Base-by-base conservation (phyloP, 2,113 vertebrate genomes). In the Quiscalus mexicanus region DNA sequence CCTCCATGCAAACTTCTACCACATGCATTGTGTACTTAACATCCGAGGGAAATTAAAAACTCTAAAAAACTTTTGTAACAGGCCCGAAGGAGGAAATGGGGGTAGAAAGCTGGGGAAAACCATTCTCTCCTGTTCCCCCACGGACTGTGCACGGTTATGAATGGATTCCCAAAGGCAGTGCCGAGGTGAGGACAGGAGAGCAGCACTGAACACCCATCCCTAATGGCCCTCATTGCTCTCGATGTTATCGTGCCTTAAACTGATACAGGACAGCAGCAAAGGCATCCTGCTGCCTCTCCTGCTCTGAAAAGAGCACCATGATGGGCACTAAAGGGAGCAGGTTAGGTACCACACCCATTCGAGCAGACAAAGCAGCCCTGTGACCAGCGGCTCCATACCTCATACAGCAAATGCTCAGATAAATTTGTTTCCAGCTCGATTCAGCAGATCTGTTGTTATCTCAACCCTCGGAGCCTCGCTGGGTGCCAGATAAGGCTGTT, bases 301-400 rank as follows among this genome's bases (percentile, higher is more conserved):
- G 39, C 74, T 60, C 39, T 45, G 28, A 10, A 22, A 44, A 12
- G 33, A 27, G 31, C 53, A 1, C 44, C 1, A 0, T 8, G 53
- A 4, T 52, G 62, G 33, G 11, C 37, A 3, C n/a, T 53, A 6
- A 12, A 33, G 6, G 55, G 11, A 37, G 5, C 39, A 33, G 45
- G 9, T 45, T 15, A 3, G 4, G 16, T 39, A 30, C 55, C 55
- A 45, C 64, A 45, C 64, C 74, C 47, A 13, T 28, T 4, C 0
- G 55, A 45, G 0, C 64, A 69, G 55, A 69, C 63, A 78, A n/a
- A 78, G 47, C 74, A 33, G 5, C 10, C 0, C 30, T 45, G 45
- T 62, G 84, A 19, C 45, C 55, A 2, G 33, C 19, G 18, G 14
- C 64, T 70, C 64, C 22, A 5, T 10, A 3, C 28, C 47, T 16